Percentiles rank a stretch among this genome's conserved stretches.
These are phyloP conservation scores for Pseudomyrmex gracilis DNA, from an alignment of 1,140 invertebrate genomes.

Conservation along the genomic window DNA sequence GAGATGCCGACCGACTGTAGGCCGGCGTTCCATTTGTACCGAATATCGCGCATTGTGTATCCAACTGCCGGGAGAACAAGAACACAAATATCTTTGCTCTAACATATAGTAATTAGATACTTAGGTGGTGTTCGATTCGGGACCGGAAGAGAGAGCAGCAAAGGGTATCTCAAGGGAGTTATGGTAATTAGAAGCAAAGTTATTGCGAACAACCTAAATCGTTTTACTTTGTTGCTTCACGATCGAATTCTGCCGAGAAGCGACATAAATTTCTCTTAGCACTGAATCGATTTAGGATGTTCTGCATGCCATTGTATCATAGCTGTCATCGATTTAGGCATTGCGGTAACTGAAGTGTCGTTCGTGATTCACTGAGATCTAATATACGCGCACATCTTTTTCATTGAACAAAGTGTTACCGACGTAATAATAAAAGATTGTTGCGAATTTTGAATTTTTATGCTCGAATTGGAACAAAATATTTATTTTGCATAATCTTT, in stretches of 20 bases:
- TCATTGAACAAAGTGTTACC: conserved; percentile 7
- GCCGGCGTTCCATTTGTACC: conserved; percentile 97
- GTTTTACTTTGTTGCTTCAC: conserved; percentile 11
- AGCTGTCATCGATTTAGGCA: conserved; percentile 48
- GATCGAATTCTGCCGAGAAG: conserved; percentile 18
- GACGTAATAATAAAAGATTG: neutral
- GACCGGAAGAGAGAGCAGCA: neutral
- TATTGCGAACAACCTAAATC: conserved; percentile 66
- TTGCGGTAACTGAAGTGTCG: neutral
- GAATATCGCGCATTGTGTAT: conserved; percentile 99
- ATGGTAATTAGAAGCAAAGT: conserved; percentile 61
- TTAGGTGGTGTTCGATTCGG: conserved; percentile 62
- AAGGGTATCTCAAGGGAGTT: conserved; percentile 10
- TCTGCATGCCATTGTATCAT: conserved; percentile 38
- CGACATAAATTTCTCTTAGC: conserved; percentile 33
- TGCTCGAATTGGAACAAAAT: neutral
- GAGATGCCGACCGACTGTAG: conserved; percentile 95
- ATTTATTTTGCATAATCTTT: neutral
- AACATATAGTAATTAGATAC: conserved; percentile 82
- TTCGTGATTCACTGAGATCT: neutral
- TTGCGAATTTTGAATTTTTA: neutral
- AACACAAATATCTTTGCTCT: conserved; percentile 87
- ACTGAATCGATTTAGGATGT: conserved; percentile 64
- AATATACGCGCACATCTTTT: neutral
- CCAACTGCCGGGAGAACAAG: conserved; percentile 92